Percentiles rank a stretch among this genome's conserved stretches.
These are phyloP conservation scores for Sebastes iracundus DNA, from an alignment of 2,797 vertebrate species.

Conservation along the genomic window DNA sequence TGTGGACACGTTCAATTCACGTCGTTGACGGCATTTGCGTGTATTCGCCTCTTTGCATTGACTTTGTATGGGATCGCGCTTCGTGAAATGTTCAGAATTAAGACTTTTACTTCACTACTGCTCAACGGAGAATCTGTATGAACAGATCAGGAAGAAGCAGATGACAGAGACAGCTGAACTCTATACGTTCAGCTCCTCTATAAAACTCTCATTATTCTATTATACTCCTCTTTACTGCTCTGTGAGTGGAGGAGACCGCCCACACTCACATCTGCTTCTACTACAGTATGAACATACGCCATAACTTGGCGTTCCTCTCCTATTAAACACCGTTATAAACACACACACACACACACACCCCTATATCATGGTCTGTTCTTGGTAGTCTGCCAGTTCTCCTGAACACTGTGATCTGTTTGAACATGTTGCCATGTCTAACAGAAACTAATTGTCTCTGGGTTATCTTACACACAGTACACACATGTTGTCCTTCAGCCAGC, in stretches of 20 bases:
- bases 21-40: too few species aligned
- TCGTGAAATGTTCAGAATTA: too few species aligned
- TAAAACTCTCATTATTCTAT: not conserved
- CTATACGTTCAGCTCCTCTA: not conserved
- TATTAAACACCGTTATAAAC: too few species aligned
- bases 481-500: not conserved
- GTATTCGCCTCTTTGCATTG: too few species aligned
- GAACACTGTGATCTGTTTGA: not conserved
- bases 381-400: not conserved
- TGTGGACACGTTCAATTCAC: too few species aligned
- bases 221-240: conserved; percentile 4
- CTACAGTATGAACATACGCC: not conserved
- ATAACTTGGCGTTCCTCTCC: too few species aligned
- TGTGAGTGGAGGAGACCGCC: conserved; percentile 38
- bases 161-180: not conserved
- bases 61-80: too few species aligned
- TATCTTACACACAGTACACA: not conserved
- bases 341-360: too few species aligned
- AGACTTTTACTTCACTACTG: not conserved
- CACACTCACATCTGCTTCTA: conserved; percentile 62
- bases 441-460: not conserved
- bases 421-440: not conserved
- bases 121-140: not conserved
- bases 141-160: too few species aligned
- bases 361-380: not conserved